Evolutionary conservation across 2,113 vertebrate genomes (phyloP), one percentile per base, ranked within the genome.

Genomic region (Lagenorhynchus albirostris): DNA sequence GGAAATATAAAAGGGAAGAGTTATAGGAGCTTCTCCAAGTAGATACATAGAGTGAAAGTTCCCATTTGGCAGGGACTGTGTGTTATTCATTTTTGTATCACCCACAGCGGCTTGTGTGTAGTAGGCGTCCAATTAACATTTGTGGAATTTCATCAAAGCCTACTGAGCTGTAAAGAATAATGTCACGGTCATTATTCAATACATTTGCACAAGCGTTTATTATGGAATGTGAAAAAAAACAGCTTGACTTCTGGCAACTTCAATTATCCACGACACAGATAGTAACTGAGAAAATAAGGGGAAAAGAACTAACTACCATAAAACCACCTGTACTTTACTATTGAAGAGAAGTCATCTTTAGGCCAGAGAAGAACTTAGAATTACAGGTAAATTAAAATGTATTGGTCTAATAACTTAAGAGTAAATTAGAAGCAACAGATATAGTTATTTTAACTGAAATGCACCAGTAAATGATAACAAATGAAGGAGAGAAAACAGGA

Each of bases 81-180:
- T 63, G 53, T 92, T 86, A 84, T 14, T 84, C 87, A 70, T 92
- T 86, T 95, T 55, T 95, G 44, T 36, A 77, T 97, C 84, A 80
- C 44, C 91, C 88, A 92, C 74, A 55, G 88, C 31, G 62, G 20
- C 47, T 88, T 85, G n/a, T 91, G 65, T 47, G 47, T 53, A 36
- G 74, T 91, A 88, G 96, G 91, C 31, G 25, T 94, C 82, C 89
- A 94, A 89, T 95, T 95, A 97, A 77, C 93, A 62, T 95, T 91
- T 92, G 71, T 53, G 55, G 85, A 67, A 77, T 96, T 94, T 94
- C 95, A 97, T 96, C 90, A 91, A 95, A 96, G 21, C 60, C 62
- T 81, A 89, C 58, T 76, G 84, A 84, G 50, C 96, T 94, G 21
- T 85, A 95, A 93, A 95, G 63, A 89, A 96, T 96, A 97, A 85